phyloP scores from a whole-genome alignment of 2,113 vertebrate genomes.

The Grallaria varia region DNA sequence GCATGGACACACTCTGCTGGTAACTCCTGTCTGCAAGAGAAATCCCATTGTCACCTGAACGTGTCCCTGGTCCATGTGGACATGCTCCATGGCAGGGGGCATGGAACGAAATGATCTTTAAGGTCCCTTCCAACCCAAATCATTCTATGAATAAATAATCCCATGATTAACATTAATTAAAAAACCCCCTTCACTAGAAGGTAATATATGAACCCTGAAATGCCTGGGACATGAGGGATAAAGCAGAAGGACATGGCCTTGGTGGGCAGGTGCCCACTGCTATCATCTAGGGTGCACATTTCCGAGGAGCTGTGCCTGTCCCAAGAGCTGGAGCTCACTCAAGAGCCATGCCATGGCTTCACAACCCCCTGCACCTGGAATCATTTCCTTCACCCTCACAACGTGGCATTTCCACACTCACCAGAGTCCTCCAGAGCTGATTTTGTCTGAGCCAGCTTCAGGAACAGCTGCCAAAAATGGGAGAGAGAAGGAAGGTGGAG shows the following conservation, averaged over 20 bases:
- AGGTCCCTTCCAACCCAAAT: background rate
- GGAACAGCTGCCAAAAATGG: conserved; percentile 75
- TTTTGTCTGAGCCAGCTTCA: conserved; percentile 90
- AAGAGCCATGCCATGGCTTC: rapidly evolving
- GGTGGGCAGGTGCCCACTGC: background rate
- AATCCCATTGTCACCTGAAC: background rate
- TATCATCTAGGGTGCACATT: rapidly evolving
- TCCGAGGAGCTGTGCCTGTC: background rate
- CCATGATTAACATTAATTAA: background rate
- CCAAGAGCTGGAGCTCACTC: background rate
- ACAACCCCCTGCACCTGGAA: rapidly evolving
- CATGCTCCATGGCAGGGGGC: background rate
- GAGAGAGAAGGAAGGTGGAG: background rate
- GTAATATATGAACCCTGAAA: background rate
- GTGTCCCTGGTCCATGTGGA: background rate
- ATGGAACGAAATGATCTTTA: background rate
- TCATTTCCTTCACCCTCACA: rapidly evolving
- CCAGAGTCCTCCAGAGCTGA: conserved; percentile 88
- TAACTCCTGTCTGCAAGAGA: conserved; percentile 80
- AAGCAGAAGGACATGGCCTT: background rate
- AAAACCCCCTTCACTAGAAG: background rate
- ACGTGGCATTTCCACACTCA: conserved; percentile 33
- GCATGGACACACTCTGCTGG: conserved; percentile 70
- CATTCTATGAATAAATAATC: background rate
- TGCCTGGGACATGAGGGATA: background rate